Conservation (phyloP, 2,888 invertebrate genomes). For the Ichneumon xanthorius region DNA sequence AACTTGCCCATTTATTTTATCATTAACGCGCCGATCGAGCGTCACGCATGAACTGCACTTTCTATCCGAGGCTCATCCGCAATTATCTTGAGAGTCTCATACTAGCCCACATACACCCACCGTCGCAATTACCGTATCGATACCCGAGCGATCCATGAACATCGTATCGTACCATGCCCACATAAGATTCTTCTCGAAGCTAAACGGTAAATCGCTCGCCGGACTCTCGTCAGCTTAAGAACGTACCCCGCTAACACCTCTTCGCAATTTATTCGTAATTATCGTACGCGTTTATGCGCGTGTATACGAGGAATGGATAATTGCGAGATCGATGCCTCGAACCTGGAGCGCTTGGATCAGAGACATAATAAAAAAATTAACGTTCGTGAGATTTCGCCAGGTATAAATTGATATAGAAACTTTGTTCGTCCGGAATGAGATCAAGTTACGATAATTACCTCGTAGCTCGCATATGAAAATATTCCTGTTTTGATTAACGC, state of each 20-base stretch:
- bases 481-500: background rate
- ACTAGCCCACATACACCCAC: slow-evolving; percentile 16
- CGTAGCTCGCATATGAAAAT: no score
- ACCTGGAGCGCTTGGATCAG: background rate
- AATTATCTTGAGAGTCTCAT: slow-evolving; percentile 37
- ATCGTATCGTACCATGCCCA: background rate
- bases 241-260: background rate
- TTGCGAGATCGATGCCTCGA: slow-evolving; percentile 36
- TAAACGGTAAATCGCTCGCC: slow-evolving; percentile 21
- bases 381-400: background rate
- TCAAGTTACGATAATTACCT: slow-evolving; percentile 9
- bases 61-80: slow-evolving; percentile 56
- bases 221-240: slow-evolving; percentile 28
- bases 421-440: background rate
- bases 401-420: slow-evolving; percentile 13
- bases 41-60: slow-evolving; percentile 47
- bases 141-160: slow-evolving; percentile 28
- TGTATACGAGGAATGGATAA: background rate
- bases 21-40: slow-evolving; percentile 56
- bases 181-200: slow-evolving; percentile 10
- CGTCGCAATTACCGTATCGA: slow-evolving; percentile 47
- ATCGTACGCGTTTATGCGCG: slow-evolving; percentile 44
- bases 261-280: slow-evolving; percentile 52
- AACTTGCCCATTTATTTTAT: slow-evolving; percentile 54
- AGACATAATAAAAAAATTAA: background rate